Percentiles rank a stretch among this genome's conserved stretches.
These are phyloP conservation scores for Somateria mollissima DNA, from an alignment of 2,797 vertebrate genomes.

Conservation along the genomic window DNA sequence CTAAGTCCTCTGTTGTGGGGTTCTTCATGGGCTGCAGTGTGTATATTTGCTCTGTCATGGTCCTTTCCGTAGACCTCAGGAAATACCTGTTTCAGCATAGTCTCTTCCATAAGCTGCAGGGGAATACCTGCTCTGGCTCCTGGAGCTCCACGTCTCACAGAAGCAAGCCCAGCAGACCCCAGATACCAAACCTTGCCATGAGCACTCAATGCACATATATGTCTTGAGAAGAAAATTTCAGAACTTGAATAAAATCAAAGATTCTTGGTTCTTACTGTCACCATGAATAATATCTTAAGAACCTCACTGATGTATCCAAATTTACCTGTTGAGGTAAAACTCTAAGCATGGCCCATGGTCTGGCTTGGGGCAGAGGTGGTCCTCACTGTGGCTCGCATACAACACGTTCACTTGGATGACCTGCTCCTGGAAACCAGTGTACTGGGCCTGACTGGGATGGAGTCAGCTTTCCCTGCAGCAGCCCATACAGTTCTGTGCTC, in stretches of 20 bases:
- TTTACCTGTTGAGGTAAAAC: not conserved
- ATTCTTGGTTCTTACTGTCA: not conserved
- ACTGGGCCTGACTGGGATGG: too few relatives aligned
- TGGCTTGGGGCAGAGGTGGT: not conserved
- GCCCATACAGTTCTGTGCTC: too few relatives aligned
- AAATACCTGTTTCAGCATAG: not conserved
- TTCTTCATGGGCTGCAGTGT: not conserved
- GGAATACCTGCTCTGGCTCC: not conserved
- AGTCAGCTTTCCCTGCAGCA: too few relatives aligned
- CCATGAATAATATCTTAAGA: not conserved
- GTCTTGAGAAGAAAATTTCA: not conserved
- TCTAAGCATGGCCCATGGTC: not conserved
- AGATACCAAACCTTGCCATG: not conserved
- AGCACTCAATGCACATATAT: too few relatives aligned
- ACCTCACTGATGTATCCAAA: not conserved
- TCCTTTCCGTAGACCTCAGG: not conserved
- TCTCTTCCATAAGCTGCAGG: not conserved
- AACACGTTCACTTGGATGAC: not conserved
- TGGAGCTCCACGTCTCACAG: not conserved
- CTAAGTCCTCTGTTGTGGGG: not conserved
- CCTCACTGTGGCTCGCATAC: not conserved
- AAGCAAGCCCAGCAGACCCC: rapidly evolving
- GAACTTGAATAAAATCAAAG: not conserved
- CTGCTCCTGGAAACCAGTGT: not conserved
- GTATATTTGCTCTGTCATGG: not conserved